Percentiles rank a stretch among this genome's conserved stretches.
These are phyloP conservation scores for Sebastes miniatus DNA, from an alignment of 2,797 vertebrate species.

Conservation along the genomic window DNA sequence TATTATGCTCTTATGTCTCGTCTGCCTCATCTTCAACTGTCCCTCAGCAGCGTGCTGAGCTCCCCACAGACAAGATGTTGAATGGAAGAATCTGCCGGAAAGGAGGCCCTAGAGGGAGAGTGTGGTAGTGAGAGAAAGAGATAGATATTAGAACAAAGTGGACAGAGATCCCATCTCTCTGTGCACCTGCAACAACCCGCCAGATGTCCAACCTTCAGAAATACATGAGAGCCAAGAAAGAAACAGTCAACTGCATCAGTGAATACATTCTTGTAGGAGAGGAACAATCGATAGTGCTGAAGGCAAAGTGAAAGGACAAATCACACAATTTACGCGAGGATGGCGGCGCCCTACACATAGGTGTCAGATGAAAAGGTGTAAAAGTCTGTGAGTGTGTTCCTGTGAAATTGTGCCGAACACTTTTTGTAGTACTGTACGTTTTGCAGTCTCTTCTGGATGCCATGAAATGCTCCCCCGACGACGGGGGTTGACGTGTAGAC, in stretches of 20 bases:
- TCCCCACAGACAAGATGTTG: not conserved
- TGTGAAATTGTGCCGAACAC: not conserved
- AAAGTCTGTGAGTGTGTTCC: not conserved
- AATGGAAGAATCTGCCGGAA: not conserved
- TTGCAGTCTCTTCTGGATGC: not conserved
- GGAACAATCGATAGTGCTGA: constrained; percentile 47
- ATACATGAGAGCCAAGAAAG: constrained; percentile 44
- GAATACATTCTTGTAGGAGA: constrained; percentile 35
- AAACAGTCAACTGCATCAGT: constrained; percentile 37
- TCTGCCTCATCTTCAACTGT: not conserved
- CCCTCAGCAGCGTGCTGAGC: not conserved
- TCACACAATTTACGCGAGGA: constrained; percentile 14
- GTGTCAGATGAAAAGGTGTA: constrained; percentile 8
- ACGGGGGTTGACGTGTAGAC: not conserved
- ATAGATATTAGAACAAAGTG: constrained; percentile 17
- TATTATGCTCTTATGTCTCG: not conserved
- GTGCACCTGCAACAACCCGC: constrained; percentile 11
- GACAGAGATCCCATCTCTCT: constrained; percentile 11
- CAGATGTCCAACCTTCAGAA: constrained; percentile 37
- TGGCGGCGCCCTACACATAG: not conserved
- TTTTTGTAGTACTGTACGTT: not conserved
- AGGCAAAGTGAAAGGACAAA: constrained; percentile 45
- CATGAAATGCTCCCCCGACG: not conserved
- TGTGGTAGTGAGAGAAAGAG: not conserved
- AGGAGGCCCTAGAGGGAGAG: not conserved